Evolutionary conservation across 2,888 invertebrate species (phyloP), one percentile per base, ranked within the genome.

Genomic region (Euphydryas editha): DNA sequence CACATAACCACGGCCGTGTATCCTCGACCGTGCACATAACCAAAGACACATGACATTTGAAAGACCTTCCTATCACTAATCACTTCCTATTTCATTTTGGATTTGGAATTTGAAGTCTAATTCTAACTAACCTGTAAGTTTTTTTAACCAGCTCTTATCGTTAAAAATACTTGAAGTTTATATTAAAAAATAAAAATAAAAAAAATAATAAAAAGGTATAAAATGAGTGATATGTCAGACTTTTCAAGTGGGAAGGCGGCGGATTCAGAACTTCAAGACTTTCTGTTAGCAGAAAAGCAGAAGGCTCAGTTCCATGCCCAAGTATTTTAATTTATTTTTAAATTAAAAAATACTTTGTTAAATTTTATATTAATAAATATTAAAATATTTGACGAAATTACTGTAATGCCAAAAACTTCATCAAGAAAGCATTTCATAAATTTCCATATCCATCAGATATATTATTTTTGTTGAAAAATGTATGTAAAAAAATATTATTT

Each of bases 231-330:
- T 69, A 72, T 92, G 68, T 80, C 90, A 13, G 92, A 92, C 72
- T 91, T 81, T 76, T 73, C 90, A 1, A 83, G 82, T 63, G 69
- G 87, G 0, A 92, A 91, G 73, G 93, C 89, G 73, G 93, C 89
- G n/a, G 96, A 96, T 80, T 93, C 94, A 62, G 97, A 98, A 84
- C 85, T 98, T 36, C 96, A 97, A 84, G 96, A 97, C 78, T 97
- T 98, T 85, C 87, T 98, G 1, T 91, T 96, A 90, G 94, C 95
- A 30, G 97, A 98, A 85, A 97, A 97, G 83, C 97, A 98, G 83
- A 97, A 97, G 82, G 97, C 97, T 1, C 96, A 97, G 88, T 95
- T 98, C 74, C 96, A 97, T 86, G 96, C 97, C 68, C 97, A 98
- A 95, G 98, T 98, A 88, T 57, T 66, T 36, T 65, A 55, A 62